Evolutionary conservation across 2,888 invertebrate genomes (phyloP).

Genomic region (Ashinkailepas kermadecensis): DNA sequence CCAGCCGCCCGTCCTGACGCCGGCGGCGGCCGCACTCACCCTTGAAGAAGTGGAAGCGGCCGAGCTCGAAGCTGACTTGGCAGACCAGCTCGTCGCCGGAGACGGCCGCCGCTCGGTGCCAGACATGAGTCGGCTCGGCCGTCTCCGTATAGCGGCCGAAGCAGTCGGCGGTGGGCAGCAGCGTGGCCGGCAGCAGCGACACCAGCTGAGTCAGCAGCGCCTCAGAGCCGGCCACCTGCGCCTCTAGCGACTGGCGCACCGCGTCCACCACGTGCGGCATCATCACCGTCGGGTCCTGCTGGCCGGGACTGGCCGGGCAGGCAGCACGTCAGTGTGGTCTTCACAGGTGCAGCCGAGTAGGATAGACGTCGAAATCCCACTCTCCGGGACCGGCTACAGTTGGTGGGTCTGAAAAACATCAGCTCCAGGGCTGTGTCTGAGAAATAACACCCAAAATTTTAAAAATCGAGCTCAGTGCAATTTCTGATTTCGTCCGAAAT

Average conservation of each 20-base stretch:
- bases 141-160: constrained; percentile 3
- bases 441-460: no score
- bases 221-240: not conserved
- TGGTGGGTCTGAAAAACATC: no score
- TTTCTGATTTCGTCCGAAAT: no score
- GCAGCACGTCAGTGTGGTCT: no score
- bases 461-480: no score
- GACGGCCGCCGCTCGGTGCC: not conserved
- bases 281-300: constrained; percentile 15
- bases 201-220: not conserved
- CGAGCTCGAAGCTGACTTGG: constrained; percentile 15
- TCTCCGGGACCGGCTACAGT: no score
- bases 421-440: no score
- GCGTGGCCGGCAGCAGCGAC: not conserved
- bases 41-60: constrained; percentile 13
- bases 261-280: constrained; percentile 15
- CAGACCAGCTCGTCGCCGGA: not conserved
- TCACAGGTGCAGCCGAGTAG: no score
- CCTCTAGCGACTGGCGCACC: not conserved
- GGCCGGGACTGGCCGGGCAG: not conserved
- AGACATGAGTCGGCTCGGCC: not conserved
- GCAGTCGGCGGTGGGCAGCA: not conserved
- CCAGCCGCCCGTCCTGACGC: no score
- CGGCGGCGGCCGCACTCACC: not conserved
- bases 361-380: no score